Conservation (phyloP, 2,797 vertebrate genomes). For the Furcifer pardalis region DNA sequence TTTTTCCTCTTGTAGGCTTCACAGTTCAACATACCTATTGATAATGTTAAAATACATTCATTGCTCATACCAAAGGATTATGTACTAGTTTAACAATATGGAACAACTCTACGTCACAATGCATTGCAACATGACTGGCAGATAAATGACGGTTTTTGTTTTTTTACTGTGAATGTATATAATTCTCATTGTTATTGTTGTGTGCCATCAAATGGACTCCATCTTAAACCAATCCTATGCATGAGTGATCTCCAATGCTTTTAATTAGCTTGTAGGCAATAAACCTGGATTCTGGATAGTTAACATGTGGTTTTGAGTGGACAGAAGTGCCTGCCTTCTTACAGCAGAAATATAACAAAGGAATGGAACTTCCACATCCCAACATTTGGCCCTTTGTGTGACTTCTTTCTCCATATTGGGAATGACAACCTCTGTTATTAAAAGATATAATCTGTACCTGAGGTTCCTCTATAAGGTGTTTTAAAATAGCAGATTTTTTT, state of each 20-base stretch:
- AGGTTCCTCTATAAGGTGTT: too few species aligned
- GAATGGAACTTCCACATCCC: neutral
- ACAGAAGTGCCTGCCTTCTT: neutral
- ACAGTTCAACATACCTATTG: slow-evolving; percentile 76
- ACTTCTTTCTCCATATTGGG: too few species aligned
- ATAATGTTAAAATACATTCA: slow-evolving; percentile 16
- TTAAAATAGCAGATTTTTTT: too few species aligned
- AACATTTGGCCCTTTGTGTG: neutral
- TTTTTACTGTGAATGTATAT: too few species aligned
- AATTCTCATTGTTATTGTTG: too few species aligned
- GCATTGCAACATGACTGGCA: neutral
- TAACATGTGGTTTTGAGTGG: neutral
- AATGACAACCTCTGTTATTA: too few species aligned
- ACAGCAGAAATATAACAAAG: neutral
- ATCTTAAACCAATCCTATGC: too few species aligned
- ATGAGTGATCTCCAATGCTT: too few species aligned
- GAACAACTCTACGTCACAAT: neutral
- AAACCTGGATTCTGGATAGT: too few species aligned
- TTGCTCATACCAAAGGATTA: neutral
- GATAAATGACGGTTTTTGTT: neutral
- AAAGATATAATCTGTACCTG: too few species aligned
- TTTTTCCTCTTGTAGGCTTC: slow-evolving; percentile 65
- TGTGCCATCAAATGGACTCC: too few species aligned
- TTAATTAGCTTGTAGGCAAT: too few species aligned
- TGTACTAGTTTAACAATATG: neutral